phyloP scores from a whole-genome alignment of 2,797 vertebrate species.

The Potorous gilbertii region DNA sequence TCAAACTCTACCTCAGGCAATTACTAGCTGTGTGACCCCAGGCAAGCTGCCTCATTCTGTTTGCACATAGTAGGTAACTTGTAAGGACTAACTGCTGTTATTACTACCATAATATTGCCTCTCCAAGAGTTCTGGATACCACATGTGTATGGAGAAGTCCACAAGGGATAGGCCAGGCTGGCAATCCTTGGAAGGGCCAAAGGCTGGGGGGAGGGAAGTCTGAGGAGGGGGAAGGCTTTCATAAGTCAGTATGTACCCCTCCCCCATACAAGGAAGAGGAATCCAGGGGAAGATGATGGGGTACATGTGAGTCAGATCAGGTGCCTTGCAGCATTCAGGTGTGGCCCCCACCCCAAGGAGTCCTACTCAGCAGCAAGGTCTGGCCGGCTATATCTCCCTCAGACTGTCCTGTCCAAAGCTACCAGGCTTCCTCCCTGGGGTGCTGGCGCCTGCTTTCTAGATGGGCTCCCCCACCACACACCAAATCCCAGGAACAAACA shows the following conservation, averaged over 20 bases:
- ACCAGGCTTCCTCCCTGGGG: not conserved
- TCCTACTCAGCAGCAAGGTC: not conserved
- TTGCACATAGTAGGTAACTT: not conserved
- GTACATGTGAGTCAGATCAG: not conserved
- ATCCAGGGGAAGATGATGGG: not conserved
- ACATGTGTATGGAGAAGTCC: not conserved
- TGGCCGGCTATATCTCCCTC: not conserved
- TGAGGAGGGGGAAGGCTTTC: not conserved
- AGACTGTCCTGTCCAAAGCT: not conserved
- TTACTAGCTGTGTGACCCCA: not conserved
- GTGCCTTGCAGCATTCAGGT: not conserved
- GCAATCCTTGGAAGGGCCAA: not conserved
- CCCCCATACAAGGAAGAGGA: not conserved
- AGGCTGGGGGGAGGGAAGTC: not conserved
- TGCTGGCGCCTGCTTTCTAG: not conserved
- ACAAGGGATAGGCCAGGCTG: not conserved
- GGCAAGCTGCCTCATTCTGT: not conserved
- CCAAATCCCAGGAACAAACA: slow-evolving; percentile 30
- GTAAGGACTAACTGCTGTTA: too few relatives aligned
- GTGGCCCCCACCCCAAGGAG: not conserved
- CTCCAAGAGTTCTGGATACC: not conserved
- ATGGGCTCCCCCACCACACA: not conserved
- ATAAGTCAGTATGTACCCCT: not conserved
- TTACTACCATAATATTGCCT: not conserved
- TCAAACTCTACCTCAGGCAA: not conserved